These are phyloP conservation scores for Aradus depressus DNA, from an alignment of 2,888 invertebrate species.

Conservation along the genomic window DNA sequence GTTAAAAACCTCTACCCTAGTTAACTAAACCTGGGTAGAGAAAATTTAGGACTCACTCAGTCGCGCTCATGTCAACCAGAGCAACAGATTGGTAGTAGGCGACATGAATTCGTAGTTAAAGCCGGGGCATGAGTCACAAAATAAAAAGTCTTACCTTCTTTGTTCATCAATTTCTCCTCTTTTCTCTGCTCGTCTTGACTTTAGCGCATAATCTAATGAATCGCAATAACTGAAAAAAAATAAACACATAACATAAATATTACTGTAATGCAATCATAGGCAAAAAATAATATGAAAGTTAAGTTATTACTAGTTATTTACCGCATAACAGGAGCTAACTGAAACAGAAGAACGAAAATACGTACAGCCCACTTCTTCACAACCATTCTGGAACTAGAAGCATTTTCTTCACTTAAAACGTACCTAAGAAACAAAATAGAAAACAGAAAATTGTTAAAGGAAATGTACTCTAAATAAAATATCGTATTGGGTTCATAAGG, in stretches of 20 bases:
- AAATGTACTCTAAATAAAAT: background rate
- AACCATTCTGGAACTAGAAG: constrained; percentile 45
- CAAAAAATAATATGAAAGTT: background rate
- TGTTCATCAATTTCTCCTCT: constrained; percentile 47
- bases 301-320: constrained; percentile 33
- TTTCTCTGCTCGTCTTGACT: constrained; percentile 51
- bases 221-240: constrained; percentile 32
- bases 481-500: too few relatives aligned
- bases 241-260: background rate
- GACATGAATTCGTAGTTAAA: too few relatives aligned
- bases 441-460: background rate
- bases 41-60: too few relatives aligned
- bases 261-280: background rate
- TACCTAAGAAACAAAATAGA: constrained; percentile 41
- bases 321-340: constrained; percentile 61
- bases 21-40: too few relatives aligned
- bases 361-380: constrained; percentile 48
- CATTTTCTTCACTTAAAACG: constrained; percentile 42
- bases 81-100: too few relatives aligned
- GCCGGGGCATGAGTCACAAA: too few relatives aligned
- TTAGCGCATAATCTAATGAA: constrained; percentile 48
- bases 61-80: too few relatives aligned
- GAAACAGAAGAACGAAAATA: constrained; percentile 51
- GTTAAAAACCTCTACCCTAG: too few relatives aligned
- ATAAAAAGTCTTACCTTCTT: constrained; percentile 33